Conservation (phyloP, 2,888 invertebrate species). For the Thymelicus lineola region DNA sequence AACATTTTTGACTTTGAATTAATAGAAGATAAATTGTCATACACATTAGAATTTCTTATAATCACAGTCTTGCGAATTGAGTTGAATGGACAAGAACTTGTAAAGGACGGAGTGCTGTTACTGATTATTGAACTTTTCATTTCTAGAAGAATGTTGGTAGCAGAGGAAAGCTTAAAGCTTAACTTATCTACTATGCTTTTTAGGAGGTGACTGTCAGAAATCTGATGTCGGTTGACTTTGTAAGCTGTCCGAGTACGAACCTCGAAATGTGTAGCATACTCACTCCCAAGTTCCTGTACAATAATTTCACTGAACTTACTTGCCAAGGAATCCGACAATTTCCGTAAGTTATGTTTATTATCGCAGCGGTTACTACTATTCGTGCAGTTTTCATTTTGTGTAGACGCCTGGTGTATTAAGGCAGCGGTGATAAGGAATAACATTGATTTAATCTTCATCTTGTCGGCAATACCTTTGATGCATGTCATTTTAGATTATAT, state of each 20-base stretch:
- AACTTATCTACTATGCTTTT: constrained; percentile 70
- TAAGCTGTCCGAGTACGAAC: constrained; percentile 67
- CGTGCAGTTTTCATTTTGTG: constrained; percentile 72
- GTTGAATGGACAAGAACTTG: constrained; percentile 79
- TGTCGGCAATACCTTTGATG: constrained; percentile 68
- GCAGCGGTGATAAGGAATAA: constrained; percentile 64
- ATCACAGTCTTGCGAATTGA: constrained; percentile 79
- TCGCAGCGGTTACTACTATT: constrained; percentile 68
- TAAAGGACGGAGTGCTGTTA: constrained; percentile 75
- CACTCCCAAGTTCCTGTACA: constrained; percentile 73
- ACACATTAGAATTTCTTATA: constrained; percentile 66
- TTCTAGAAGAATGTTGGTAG: constrained; percentile 68
- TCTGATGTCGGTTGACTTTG: constrained; percentile 68
- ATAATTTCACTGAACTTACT: constrained; percentile 72
- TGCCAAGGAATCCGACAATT: constrained; percentile 66
- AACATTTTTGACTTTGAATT: constrained; percentile 64
- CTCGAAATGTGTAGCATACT: constrained; percentile 73
- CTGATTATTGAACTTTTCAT: constrained; percentile 70
- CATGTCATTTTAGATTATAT: constrained; percentile 45
- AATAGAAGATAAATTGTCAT: constrained; percentile 57
- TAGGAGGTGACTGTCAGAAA: constrained; percentile 65
- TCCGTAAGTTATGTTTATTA: constrained; percentile 68
- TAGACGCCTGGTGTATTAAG: constrained; percentile 56
- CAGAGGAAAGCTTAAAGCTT: constrained; percentile 70
- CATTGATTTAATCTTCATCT: constrained; percentile 73